phyloP scores from a whole-genome alignment of 2,888 invertebrate genomes.

The Pollenia labialis region DNA sequence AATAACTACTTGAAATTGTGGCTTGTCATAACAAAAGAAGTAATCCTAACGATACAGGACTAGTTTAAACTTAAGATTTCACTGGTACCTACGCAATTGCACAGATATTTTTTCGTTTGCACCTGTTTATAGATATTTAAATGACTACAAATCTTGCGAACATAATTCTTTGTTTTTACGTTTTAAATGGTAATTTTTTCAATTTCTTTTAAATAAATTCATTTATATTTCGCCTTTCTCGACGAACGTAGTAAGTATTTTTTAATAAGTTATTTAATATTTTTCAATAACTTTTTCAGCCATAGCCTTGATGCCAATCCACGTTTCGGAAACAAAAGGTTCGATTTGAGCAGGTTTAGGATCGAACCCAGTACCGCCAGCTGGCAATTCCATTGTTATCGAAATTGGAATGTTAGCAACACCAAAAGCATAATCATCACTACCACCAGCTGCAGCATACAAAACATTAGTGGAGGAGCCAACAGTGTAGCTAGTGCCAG shows the following conservation, averaged over 20 bases:
- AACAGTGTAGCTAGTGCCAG: slow-evolving; percentile 83
- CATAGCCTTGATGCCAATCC: slow-evolving; percentile 84
- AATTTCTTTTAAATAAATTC: slow-evolving; percentile 19
- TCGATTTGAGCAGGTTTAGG: slow-evolving; percentile 85
- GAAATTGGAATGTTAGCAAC: slow-evolving; percentile 86
- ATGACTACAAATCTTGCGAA: too few species aligned
- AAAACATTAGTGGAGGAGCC: slow-evolving; percentile 83
- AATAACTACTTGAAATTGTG: too few species aligned
- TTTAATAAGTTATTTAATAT: slow-evolving; percentile 67
- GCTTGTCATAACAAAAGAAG: too few species aligned
- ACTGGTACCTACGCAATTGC: too few species aligned
- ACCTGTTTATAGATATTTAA: too few species aligned
- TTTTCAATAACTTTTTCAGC: slow-evolving; percentile 78
- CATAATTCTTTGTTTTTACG: too few species aligned
- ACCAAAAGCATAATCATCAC: slow-evolving; percentile 88
- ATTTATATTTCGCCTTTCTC: slow-evolving; percentile 32
- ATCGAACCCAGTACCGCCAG: slow-evolving; percentile 86
- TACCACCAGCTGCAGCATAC: slow-evolving; percentile 86
- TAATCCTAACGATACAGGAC: too few species aligned
- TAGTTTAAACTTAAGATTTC: too few species aligned
- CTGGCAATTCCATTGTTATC: slow-evolving; percentile 88
- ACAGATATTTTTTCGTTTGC: too few species aligned
- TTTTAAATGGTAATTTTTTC: background rate
- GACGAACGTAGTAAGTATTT: background rate
- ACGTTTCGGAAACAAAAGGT: slow-evolving; percentile 86